Conservation (phyloP, 1,140 invertebrate genomes). For the Drosophila sp. region DNA sequence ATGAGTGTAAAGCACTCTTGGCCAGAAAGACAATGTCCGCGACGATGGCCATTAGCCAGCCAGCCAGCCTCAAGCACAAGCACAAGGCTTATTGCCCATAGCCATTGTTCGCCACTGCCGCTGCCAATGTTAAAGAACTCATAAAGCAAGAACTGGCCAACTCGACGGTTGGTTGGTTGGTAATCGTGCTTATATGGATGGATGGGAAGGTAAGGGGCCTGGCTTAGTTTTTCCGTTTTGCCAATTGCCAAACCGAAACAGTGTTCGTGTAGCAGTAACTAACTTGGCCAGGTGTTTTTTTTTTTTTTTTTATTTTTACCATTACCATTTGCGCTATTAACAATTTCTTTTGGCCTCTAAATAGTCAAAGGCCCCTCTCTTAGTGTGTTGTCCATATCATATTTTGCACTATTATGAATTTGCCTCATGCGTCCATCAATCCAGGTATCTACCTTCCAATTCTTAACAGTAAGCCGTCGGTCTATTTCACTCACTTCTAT, state of each 20-base stretch:
- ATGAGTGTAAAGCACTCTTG: conserved; percentile 29
- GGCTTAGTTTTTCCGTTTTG: conserved; percentile 28
- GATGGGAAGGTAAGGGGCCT: conserved; percentile 29
- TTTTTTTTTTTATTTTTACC: conserved; percentile 28
- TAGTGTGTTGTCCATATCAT: conserved; percentile 42
- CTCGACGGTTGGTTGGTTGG: conserved; percentile 1
- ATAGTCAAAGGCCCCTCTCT: conserved; percentile 12
- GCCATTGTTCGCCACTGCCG: conserved; percentile 48
- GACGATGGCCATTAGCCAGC: conserved; percentile 26
- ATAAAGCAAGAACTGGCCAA: conserved; percentile 54
- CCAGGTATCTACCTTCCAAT: not conserved
- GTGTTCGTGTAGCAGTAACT: conserved; percentile 63
- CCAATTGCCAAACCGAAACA: conserved; percentile 62
- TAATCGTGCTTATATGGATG: conserved; percentile 34
- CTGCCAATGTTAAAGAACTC: conserved; percentile 71
- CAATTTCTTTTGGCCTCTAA: conserved; percentile 73
- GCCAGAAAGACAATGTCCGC: conserved; percentile 20
- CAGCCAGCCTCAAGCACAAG: conserved; percentile 7
- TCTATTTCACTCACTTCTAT: conserved; percentile 16
- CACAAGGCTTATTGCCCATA: conserved; percentile 55
- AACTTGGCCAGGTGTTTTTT: conserved; percentile 73
- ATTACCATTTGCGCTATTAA: conserved; percentile 77
- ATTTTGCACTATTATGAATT: conserved; percentile 70
- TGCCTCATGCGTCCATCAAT: conserved; percentile 27
- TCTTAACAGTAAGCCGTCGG: conserved; percentile 14